Evolutionary conservation across 2,888 invertebrate genomes (phyloP).

Genomic region (Metopia argyrocephala): DNA sequence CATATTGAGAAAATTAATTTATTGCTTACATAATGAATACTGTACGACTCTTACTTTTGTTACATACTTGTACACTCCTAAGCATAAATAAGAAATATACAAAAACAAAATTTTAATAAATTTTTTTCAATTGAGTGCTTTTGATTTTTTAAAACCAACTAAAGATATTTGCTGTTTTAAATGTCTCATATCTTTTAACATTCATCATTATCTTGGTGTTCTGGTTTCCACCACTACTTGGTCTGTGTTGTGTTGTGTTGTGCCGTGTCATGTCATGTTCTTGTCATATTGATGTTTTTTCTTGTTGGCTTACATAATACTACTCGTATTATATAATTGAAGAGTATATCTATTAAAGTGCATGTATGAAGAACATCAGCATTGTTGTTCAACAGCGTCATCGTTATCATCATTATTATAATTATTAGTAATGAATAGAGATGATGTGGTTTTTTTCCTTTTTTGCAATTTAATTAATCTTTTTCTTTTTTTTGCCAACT

Average conservation of each 20-base stretch:
- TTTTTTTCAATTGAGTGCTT: no score
- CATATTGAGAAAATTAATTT: slow-evolving; percentile 40
- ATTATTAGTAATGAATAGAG: neutral
- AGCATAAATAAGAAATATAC: no score
- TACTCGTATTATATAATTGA: neutral
- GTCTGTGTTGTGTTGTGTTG: neutral
- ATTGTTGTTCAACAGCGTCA: neutral
- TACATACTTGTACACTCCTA: no score
- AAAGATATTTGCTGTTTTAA: neutral
- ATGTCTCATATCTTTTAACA: neutral
- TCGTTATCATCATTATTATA: neutral
- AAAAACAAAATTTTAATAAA: no score
- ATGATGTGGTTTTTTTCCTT: neutral
- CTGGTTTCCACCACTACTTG: neutral
- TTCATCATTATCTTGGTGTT: neutral
- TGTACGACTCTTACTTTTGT: no score
- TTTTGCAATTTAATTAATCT: neutral
- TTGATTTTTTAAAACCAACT: no score
- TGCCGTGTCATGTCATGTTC: neutral
- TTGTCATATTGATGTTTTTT: no score
- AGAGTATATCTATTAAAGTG: neutral
- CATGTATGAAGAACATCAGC: neutral
- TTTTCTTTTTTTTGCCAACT: neutral
- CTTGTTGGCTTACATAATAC: neutral
- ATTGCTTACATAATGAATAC: slow-evolving; percentile 40